These are phyloP conservation scores for Echeneis naucrates DNA, from an alignment of 2,797 vertebrate genomes.

Conservation along the genomic window DNA sequence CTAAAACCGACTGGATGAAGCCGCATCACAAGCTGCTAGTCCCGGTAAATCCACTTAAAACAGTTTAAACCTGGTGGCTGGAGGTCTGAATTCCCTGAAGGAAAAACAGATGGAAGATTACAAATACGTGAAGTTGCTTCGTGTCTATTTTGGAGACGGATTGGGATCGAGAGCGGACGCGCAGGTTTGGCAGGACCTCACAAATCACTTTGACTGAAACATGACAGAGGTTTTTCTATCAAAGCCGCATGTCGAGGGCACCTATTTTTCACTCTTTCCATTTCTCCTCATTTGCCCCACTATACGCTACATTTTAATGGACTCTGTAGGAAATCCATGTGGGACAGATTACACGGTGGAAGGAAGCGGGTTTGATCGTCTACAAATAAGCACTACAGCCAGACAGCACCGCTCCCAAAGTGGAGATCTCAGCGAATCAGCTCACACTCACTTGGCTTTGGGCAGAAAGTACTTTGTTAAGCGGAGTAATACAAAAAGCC, in stretches of 20 bases:
- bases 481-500: constrained; percentile 30
- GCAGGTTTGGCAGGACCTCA: constrained; percentile 37
- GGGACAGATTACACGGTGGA: constrained; percentile 76
- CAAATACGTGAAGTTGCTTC: background rate
- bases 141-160: constrained; percentile 49
- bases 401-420: constrained; percentile 64
- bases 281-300: constrained; percentile 41
- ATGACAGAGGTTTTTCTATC: constrained; percentile 59
- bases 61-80: constrained; percentile 17
- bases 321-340: constrained; percentile 74
- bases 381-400: constrained; percentile 76
- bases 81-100: constrained; percentile 13
- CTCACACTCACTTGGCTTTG: constrained; percentile 71
- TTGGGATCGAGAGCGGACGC: constrained; percentile 36
- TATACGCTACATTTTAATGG: constrained; percentile 56
- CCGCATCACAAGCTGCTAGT: background rate
- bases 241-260: constrained; percentile 58
- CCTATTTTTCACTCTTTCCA: constrained; percentile 34
- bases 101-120: constrained; percentile 46
- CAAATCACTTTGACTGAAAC: constrained; percentile 66
- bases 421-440: constrained; percentile 71
- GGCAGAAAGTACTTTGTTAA: constrained; percentile 57
- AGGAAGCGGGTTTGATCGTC: constrained; percentile 76
- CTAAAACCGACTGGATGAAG: background rate
- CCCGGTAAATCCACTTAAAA: constrained; percentile 8